Base-by-base conservation (phyloP, 2,888 invertebrate genomes). In the Lasius fuliginosus region DNA sequence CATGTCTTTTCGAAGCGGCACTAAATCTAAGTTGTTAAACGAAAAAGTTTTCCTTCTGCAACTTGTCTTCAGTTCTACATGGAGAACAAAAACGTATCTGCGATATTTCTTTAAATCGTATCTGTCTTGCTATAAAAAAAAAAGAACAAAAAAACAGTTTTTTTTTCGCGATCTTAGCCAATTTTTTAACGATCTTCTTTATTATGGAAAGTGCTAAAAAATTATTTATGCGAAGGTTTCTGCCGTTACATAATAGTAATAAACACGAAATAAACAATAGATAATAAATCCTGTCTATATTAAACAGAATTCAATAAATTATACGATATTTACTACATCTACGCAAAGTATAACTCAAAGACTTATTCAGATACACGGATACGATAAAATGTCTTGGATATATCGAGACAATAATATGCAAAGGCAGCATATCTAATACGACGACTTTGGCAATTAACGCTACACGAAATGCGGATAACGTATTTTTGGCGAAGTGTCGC, bases 21-120 rank as follows among this genome's bases (percentile, higher is more conserved):
- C 36, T 56, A 9, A 56, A 77, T 11, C 64, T 36, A 75, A 62
- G 46, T 74, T 46, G 42, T 64, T 75, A 49, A 65, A 76, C 53
- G 27, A 3, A 53, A 33, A 53, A 65, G 75, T 76, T 65, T 65
- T 75, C 1, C 49, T 53, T 27, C 9, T 3, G 23, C 64, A 15
- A 53, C 53, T 49, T 18, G 40, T 27, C 18, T n/a, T 62, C 30
- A 8, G 36, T 30, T 67, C 36, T n/a, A 6, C 23, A 53, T 15
- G 23, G 1, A 76, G 53, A 65, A 11, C n/a, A 33, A 4, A 60
- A 12, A 30, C 49, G 23, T 36, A 49, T 23, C 4, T 27, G 53
- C 9, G 42, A 74, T 65, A 40, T 65, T 67, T 76, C 27, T 40
- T 46, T 27, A 65, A 65, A 40, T 12, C 27, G 3, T 4, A 76